These are phyloP conservation scores for Graptemys geographica DNA, from an alignment of 2,797 vertebrate species.

Conservation along the genomic window DNA sequence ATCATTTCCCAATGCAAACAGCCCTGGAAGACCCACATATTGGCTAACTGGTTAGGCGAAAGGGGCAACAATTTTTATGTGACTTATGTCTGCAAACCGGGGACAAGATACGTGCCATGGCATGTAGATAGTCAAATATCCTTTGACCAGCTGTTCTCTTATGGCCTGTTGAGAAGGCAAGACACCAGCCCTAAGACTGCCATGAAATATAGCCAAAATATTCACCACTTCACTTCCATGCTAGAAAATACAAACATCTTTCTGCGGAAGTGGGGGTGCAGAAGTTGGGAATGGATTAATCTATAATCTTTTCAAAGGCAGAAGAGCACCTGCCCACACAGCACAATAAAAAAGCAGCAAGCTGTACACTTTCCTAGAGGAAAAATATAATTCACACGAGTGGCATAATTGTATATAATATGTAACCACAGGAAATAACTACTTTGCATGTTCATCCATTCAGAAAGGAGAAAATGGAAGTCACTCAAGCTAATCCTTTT, in stretches of 20 bases:
- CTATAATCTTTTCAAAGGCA: neutral
- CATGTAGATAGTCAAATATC: neutral
- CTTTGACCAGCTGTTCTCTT: neutral
- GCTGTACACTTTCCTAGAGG: constrained; percentile 9
- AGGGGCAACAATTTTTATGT: neutral
- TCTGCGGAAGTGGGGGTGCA: neutral
- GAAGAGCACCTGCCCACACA: neutral
- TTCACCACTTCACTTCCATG: neutral
- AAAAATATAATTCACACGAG: constrained; percentile 27
- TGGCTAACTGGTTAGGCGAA: neutral
- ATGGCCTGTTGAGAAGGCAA: neutral
- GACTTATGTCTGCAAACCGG: neutral
- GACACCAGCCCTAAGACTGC: neutral
- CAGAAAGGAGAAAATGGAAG: constrained; percentile 59
- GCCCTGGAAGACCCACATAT: neutral
- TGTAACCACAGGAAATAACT: constrained; percentile 55
- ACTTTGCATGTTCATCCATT: constrained; percentile 26
- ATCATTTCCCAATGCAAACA: neutral
- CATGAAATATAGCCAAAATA: neutral
- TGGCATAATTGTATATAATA: constrained; percentile 57
- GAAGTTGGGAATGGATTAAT: neutral
- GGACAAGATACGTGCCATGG: neutral
- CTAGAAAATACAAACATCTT: neutral
- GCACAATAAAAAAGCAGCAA: neutral
- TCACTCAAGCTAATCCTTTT: constrained; percentile 18